A percentile compares a stretch with the other conserved stretches of the same genome.
phyloP scores from a whole-genome alignment of 2,888 invertebrate genomes.

The Nemoura dubitans region DNA sequence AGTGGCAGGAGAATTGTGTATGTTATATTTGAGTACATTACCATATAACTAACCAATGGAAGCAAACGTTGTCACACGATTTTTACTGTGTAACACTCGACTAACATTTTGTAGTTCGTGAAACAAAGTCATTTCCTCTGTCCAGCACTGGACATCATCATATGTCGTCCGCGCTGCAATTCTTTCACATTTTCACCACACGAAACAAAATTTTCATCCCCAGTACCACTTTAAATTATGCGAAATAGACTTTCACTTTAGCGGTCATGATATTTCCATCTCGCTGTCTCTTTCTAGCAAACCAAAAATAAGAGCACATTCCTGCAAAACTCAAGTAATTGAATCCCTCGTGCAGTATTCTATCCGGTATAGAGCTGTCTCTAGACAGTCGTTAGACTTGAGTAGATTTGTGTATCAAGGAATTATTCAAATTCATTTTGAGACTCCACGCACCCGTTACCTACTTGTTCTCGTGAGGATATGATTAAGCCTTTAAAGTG shows the following conservation, averaged over 20 bases:
- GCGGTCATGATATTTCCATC: background rate
- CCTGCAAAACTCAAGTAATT: background rate
- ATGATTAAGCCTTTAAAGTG: background rate
- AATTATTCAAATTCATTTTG: conserved; percentile 5
- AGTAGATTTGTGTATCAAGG: background rate
- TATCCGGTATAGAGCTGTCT: background rate
- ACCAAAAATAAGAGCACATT: background rate
- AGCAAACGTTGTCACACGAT: too few species aligned
- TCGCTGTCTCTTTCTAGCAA: background rate
- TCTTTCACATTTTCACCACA: too few species aligned
- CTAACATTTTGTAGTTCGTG: too few species aligned
- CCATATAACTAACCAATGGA: too few species aligned
- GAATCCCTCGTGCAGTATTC: background rate
- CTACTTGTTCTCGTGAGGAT: background rate
- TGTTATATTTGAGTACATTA: too few species aligned
- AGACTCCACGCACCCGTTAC: background rate
- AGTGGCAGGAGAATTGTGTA: too few species aligned
- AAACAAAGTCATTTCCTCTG: too few species aligned
- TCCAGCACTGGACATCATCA: too few species aligned
- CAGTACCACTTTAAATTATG: too few species aligned
- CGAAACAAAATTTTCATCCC: too few species aligned
- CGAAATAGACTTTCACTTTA: background rate
- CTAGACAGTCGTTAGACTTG: background rate
- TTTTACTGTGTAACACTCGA: too few species aligned
- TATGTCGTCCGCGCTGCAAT: too few species aligned